Percentiles rank a stretch among this genome's conserved stretches.
Conservation (phyloP, 2,113 vertebrate species). For the Romanogobio albipinnatus region DNA sequence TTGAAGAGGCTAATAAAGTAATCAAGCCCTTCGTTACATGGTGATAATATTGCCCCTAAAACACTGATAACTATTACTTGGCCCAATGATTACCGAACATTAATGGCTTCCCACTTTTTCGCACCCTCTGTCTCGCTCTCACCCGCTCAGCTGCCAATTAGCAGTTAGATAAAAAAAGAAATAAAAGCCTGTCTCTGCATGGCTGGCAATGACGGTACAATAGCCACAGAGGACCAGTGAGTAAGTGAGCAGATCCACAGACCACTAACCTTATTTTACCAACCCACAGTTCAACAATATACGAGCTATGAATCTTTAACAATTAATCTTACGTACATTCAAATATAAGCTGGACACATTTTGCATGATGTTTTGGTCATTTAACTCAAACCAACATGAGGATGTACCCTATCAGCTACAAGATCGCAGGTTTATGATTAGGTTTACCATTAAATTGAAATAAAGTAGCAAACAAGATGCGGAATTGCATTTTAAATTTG, state of each 20-base stretch:
- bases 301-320: not conserved
- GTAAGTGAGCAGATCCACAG: conserved; percentile 8
- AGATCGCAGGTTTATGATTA: no score
- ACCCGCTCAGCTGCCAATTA: conserved; percentile 65
- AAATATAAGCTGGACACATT: not conserved
- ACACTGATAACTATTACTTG: conserved; percentile 79
- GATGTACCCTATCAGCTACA: not conserved
- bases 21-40: conserved; percentile 81
- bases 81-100: conserved; percentile 74
- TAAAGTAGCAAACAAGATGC: not conserved
- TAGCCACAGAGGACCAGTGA: conserved; percentile 25
- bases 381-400: not conserved
- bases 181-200: conserved; percentile 37
- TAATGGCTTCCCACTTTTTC: conserved; percentile 68
- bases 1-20: conserved; percentile 82
- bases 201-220: conserved; percentile 28
- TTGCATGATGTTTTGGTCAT: not conserved
- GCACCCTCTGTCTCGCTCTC: conserved; percentile 46
- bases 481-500: not conserved
- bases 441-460: not conserved
- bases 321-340: not conserved
- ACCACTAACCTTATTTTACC: not conserved
- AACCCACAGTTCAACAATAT: not conserved
- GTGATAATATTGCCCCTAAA: conserved; percentile 80
- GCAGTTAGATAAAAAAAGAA: conserved; percentile 57